Base-by-base conservation (phyloP, 2,888 invertebrate species). In the Disparrhopalites patrizii region DNA sequence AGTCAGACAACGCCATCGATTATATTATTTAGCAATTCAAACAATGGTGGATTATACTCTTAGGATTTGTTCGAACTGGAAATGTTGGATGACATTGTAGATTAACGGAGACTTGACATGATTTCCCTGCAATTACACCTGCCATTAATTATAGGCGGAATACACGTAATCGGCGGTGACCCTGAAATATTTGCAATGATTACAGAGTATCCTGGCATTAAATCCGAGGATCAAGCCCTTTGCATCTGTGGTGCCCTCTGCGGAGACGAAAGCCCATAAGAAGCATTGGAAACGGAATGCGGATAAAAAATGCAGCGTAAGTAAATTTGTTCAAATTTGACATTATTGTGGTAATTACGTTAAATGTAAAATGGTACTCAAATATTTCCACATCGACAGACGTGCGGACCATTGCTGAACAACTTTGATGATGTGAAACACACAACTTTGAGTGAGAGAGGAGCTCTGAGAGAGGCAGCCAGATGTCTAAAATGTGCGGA, bases 351-450 rank as follows among this genome's bases (percentile, higher is more conserved):
- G 28, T 64, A 8, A 30, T 31, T 33, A 8, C n/a, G 2, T 10
- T 25, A 28, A 58, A 47, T n/a, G 47, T 13, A 47, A 20, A n/a
- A n/a, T n/a, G n/a, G n/a, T n/a, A n/a, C n/a, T n/a, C n/a, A n/a
- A n/a, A n/a, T n/a, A n/a, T n/a, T n/a, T n/a, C n/a, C n/a, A n/a
- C n/a, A n/a, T 61, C 79, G 81, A 55, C 80, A 87, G 91, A 81
- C 81, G 18, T 90, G 90, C 76, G 82, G 84, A 27, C 83, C 88
- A 1, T 78, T 91, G 66, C 84, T 84, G 68, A 93, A 94, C 73
- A 91, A 99, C 80, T 99, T 99, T 79, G 90, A 91, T 71, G 98
- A 99, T 77, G 90, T 98, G 69, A 99, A 99, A 79, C 96, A 94
- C 77, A 98, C 97, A 1, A 98, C 98, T 0, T 78, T 99, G 51